Percentiles rank a stretch among this genome's conserved stretches.
Conservation (phyloP, 2,113 vertebrate genomes). For the Lutjanus erythropterus region DNA sequence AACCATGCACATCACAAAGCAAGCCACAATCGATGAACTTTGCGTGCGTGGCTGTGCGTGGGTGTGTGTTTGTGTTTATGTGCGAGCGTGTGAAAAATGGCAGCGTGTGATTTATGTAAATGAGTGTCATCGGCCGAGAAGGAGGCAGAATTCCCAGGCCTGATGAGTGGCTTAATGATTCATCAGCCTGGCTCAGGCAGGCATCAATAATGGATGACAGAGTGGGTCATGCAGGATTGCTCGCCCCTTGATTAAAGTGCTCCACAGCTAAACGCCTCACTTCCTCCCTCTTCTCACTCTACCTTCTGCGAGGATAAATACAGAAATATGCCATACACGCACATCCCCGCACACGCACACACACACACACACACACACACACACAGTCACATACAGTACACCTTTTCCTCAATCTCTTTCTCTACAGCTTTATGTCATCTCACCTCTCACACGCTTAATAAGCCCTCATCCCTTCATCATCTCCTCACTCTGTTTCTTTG, state of each 20-base stretch:
- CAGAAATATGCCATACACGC: constrained; percentile 24
- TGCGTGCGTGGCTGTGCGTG: constrained; percentile 26
- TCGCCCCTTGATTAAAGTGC: constrained; percentile 84
- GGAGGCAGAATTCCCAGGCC: constrained; percentile 81
- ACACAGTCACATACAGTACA: constrained; percentile 32
- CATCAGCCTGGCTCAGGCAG: constrained; percentile 82
- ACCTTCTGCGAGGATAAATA: constrained; percentile 60
- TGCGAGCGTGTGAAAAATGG: constrained; percentile 64
- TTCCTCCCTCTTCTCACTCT: constrained; percentile 72
- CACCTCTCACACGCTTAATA: constrained; percentile 76
- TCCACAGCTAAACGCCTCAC: constrained; percentile 79
- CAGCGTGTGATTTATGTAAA: constrained; percentile 82
- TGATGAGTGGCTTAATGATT: constrained; percentile 85
- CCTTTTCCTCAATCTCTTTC: constrained; percentile 54
- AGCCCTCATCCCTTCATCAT: constrained; percentile 70
- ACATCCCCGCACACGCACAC: constrained; percentile 9
- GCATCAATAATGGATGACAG: constrained; percentile 86
- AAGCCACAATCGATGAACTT: constrained; percentile 38
- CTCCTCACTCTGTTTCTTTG: constrained; percentile 72
- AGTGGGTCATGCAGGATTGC: constrained; percentile 83
- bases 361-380: constrained; percentile 26
- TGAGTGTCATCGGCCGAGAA: constrained; percentile 75
- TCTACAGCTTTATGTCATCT: constrained; percentile 73
- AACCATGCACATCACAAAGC: not conserved
- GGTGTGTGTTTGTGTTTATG: constrained; percentile 60